phyloP scores from a whole-genome alignment of 53 echinoderm and acorn worm species.

The Paracentrotus lividus region DNA sequence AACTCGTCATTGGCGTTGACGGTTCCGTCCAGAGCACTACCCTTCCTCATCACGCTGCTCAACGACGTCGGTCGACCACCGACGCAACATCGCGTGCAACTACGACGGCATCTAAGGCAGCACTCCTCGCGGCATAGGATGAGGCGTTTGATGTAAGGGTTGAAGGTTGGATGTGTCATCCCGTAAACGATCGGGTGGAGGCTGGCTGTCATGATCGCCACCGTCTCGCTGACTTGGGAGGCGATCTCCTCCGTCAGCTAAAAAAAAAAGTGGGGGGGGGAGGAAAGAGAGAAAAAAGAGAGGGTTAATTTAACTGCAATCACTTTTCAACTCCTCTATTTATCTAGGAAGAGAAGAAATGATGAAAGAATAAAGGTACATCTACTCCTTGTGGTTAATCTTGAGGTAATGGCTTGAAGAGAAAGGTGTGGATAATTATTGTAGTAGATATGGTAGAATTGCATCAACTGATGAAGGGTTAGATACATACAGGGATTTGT shows the following conservation, averaged over 20 bases:
- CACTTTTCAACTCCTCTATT: too few species aligned
- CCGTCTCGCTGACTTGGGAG: slow-evolving; percentile 51
- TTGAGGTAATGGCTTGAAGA: too few species aligned
- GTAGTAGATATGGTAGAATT: too few species aligned
- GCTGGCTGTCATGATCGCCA: slow-evolving; percentile 59
- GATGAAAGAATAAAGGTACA: too few species aligned
- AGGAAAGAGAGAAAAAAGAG: too few species aligned
- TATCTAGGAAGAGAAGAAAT: too few species aligned
- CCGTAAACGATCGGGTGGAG: slow-evolving; percentile 43
- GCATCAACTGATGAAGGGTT: too few species aligned
- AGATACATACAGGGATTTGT: too few species aligned
- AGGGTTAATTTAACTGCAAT: too few species aligned
- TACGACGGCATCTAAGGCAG: slow-evolving; percentile 1
- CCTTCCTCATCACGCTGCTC: slow-evolving; percentile 38
- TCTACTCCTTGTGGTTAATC: too few species aligned
- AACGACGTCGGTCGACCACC: slow-evolving; percentile 50
- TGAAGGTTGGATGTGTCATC: slow-evolving; percentile 63
- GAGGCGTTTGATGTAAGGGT: slow-evolving; percentile 44
- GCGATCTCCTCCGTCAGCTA: slow-evolving; percentile 49
- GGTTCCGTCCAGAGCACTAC: slow-evolving; percentile 40
- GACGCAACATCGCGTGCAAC: slow-evolving; percentile 1
- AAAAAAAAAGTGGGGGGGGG: too few species aligned
- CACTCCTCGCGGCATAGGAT: slow-evolving; percentile 15
- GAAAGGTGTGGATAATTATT: too few species aligned
- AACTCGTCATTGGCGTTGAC: slow-evolving; percentile 59